Base-by-base conservation (phyloP, 1,140 invertebrate species). In the Sinonovacula constricta region DNA sequence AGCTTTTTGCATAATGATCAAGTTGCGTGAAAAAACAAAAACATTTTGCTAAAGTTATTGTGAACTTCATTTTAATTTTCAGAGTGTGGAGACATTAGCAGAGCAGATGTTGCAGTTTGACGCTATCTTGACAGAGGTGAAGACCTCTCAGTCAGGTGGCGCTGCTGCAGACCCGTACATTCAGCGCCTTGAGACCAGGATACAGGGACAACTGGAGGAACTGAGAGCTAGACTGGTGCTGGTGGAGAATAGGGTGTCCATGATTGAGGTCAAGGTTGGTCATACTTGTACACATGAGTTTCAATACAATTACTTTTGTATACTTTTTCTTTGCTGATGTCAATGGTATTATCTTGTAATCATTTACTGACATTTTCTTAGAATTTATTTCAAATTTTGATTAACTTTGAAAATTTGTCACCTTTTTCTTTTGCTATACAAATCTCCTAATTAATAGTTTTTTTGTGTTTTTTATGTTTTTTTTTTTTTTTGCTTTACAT, bases 241-340 rank as follows among this genome's bases (percentile, higher is more conserved):
- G 4, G 28, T 78, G 12, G 67, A 78, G 26, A 78, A 78, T 57
- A 49, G 75, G 60, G 51, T 78, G 30, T 62, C 75, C 28, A 69
- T 78, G 7, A 49, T 69, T n/a, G 75, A 78, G 39, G 24, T 65
- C 10, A 69, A 78, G 57, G 75, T 78, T 31, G 5, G 53, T 39
- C 3, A n/a, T 57, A 22, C 18, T 57, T 22, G 26, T 28, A 22
- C 22, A n/a, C 26, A n/a, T 7, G 26, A 49, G n/a, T 49, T 12
- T 49, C 10, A 10, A 49, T 49, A 49, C 10, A 49, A n/a, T 10
- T 49, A 49, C 10, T 10, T n/a, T 10, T 12, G n/a, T 12, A 12
- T n/a, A 10, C n/a, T 10, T n/a, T 49, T 10, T n/a, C 45, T 10
- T 12, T 12, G 45, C 45, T 49, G 45, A 49, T 10, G 45, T 10